Evolutionary conservation across 35 echinoderm and acorn worm species (phyloP), one percentile per base, ranked within the genome.

Genomic region (Ophiothrix spiculata): DNA sequence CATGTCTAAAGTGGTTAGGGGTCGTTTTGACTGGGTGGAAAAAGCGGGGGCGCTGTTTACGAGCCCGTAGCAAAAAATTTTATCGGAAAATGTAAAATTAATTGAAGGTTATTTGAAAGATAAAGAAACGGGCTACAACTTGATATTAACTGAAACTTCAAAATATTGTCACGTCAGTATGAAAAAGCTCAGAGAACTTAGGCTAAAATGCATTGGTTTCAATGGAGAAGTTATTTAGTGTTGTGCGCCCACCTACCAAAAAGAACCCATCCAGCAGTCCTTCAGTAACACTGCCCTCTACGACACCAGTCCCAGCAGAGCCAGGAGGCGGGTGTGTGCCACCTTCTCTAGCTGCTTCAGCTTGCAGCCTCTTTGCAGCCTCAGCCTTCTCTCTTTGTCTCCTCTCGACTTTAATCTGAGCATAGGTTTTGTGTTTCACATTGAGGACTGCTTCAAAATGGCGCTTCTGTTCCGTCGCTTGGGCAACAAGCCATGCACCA

Each of bases 401-500:
- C 39, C 95, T 86, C 54, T 97, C 95, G 37, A 88, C 75, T 84
- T 97, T 97, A 21, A 97, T 82, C 80, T 97, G 95, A 23, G 92
- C 83, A 39, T 97, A 97, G 31, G 91, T 97, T 79, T 91, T 97
- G 29, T 81, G 84, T 80, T 90, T 84, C 2, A 84, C 77, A 31
- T 34, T 69, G 3, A 89, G 77, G 28, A 85, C 41, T 14, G 88
- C 88, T 77, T 94, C 80, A 13, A 97, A 80, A 33, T 89, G 79
- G 17, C 81, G 49, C 0, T 81, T 90, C 40, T 97, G 95, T 63
- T 97, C 95, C 19, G 85, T 84, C 33, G 63, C 86, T n/a, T 97
- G 95, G 8, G 91, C 91, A 6, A 97, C 95, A 36, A 93, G 36
- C 95, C 95, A 97, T 37, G 95, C 95, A 35, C 95, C 95, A 83